A percentile compares a stretch with the other conserved stretches of the same genome.
Evolutionary conservation across 2,888 invertebrate genomes (phyloP).

Genomic region (Gymnosoma rotundatum): DNA sequence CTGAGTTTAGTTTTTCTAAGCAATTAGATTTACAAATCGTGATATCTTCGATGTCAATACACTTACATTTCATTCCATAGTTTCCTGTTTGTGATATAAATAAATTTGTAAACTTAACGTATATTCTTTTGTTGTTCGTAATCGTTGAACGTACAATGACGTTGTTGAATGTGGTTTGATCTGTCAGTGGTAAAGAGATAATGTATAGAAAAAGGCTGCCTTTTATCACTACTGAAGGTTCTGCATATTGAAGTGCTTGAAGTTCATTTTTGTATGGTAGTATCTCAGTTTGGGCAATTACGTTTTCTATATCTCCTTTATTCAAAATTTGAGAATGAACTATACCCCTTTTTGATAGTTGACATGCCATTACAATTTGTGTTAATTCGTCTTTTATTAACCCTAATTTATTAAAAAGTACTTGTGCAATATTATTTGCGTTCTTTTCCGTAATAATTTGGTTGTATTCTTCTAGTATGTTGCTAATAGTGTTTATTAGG

Average conservation of each 20-base stretch:
- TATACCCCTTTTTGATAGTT: conserved; percentile 62
- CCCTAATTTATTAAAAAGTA: conserved; percentile 32
- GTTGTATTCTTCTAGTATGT: conserved; percentile 27
- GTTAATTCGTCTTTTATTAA: conserved; percentile 54
- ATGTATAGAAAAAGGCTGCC: conserved; percentile 63
- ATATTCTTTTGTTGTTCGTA: conserved; percentile 55
- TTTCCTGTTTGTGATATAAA: conserved; percentile 55
- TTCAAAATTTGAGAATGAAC: conserved; percentile 66
- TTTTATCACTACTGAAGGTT: conserved; percentile 67
- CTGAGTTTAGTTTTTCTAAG: conserved; percentile 14
- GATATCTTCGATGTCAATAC: conserved; percentile 34
- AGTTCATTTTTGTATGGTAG: conserved; percentile 69
- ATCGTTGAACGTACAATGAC: conserved; percentile 61
- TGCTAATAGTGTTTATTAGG: conserved; percentile 28
- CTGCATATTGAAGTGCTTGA: conserved; percentile 67
- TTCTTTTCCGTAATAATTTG: conserved; percentile 19
- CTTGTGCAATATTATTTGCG: conserved; percentile 17
- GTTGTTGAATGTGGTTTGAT: conserved; percentile 62
- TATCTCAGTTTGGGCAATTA: conserved; percentile 66
- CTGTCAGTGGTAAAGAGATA: conserved; percentile 62
- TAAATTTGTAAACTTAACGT: conserved; percentile 50
- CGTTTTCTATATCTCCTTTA: conserved; percentile 64
- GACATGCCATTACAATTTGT: no score
- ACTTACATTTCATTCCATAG: conserved; percentile 46
- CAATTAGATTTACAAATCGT: conserved; percentile 23